A percentile compares a stretch with the other conserved stretches of the same genome.
Conservation (phyloP, 2,113 vertebrate genomes). For the Dissostichus mawsoni region DNA sequence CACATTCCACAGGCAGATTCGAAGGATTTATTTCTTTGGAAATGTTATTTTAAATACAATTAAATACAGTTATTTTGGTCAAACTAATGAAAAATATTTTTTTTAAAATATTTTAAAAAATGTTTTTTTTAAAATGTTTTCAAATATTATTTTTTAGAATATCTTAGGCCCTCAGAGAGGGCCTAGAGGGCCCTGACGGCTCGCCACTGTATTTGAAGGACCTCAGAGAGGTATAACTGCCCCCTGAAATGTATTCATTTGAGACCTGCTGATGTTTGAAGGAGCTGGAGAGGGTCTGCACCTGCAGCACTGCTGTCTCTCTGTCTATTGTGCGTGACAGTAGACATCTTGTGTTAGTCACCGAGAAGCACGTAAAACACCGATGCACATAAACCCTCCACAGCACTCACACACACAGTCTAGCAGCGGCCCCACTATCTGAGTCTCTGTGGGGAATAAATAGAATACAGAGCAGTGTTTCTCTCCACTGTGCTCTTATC, state of each 20-base stretch:
- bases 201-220: neutral
- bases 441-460: neutral
- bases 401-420: neutral
- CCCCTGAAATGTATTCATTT: neutral
- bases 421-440: neutral
- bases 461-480: constrained; percentile 1
- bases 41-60: no score
- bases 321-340: constrained; percentile 5
- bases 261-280: neutral
- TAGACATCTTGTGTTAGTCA: neutral
- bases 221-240: neutral
- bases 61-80: no score
- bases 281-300: neutral
- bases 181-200: neutral
- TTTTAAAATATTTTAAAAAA: no score
- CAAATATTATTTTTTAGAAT: no score
- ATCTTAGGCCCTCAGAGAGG: no score
- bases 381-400: neutral
- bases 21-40: no score
- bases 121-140: no score
- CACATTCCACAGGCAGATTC: no score
- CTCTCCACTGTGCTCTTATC: neutral
- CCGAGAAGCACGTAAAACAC: constrained; percentile 3
- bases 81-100: no score
- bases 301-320: neutral